These are phyloP conservation scores for Rhagoletis zephyria DNA, from an alignment of 1,140 invertebrate species.

Conservation along the genomic window DNA sequence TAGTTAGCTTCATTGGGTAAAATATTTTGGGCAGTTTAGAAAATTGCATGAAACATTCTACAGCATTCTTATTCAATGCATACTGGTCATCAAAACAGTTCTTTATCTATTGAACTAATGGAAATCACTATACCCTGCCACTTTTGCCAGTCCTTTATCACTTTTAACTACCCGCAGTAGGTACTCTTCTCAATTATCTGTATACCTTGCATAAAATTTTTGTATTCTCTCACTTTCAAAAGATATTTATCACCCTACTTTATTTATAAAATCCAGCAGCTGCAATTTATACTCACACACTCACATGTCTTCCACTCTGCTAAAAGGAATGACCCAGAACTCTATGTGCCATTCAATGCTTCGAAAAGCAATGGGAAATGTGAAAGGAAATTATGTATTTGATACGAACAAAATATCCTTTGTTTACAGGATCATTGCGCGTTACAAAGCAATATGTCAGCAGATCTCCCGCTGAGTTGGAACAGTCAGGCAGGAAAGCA, in stretches of 20 bases:
- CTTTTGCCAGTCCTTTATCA: no score
- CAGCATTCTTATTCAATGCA: neutral
- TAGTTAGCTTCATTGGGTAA: no score
- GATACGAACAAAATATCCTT: neutral
- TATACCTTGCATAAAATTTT: neutral
- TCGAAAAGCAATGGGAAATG: neutral
- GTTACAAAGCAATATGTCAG: constrained; percentile 44
- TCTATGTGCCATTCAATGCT: neutral
- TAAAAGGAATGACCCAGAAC: neutral
- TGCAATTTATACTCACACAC: neutral
- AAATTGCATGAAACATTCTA: no score
- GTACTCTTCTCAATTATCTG: neutral
- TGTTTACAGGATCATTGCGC: constrained; percentile 45
- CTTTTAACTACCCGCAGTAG: no score
- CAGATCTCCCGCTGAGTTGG: constrained; percentile 24
- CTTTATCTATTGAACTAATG: no score
- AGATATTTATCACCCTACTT: neutral
- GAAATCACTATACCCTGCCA: no score
- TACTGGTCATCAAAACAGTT: neutral
- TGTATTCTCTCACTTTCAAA: neutral
- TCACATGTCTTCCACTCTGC: neutral
- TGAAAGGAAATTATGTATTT: neutral
- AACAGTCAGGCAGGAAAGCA: neutral
- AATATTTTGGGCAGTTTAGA: no score
- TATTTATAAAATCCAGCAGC: neutral